Evolutionary conservation across 2,797 vertebrate species (phyloP), one percentile per base, ranked within the genome.

Genomic region (Lepus oiostolus): DNA sequence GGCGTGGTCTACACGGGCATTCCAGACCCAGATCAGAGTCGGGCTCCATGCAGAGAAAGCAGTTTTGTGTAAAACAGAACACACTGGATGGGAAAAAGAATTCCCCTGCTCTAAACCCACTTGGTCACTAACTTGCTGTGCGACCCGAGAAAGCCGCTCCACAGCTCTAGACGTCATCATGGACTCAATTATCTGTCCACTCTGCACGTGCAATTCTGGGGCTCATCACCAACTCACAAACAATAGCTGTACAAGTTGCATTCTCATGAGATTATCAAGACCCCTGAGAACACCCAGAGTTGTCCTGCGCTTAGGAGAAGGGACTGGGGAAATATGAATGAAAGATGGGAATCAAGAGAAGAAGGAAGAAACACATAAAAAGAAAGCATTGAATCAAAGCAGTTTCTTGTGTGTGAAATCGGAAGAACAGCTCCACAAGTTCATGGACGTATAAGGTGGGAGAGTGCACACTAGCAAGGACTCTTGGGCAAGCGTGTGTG

Each of bases 401-500:
- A 52, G 88, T 21, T 72, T 89, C 17, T 16, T 5, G n/a, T 32
- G 16, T 17, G 68, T 58, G 52, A 38, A 75, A 70, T 89, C 19
- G 58, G 77, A 91, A 70, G 19, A n/a, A 63, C 6, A 21, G 58
- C 24, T 79, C 52, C 32, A 4, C 28, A 74, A 42, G 28, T 19
- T 86, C 71, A 50, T 17, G 22, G 58, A 22, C 11, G 5, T n/a
- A 19, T 50, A 84, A 84, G 47, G 32, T 80, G 28, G 60, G 22
- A 67, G 35, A 35, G 17, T 5, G 38, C 26, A 6, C 77, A 28
- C 4, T 26, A 28, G 24, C 32, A 67, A 79, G 68, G 87, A 93
- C 60, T 62, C 94, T 26, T 4, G 42, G 85, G 92, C 79, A 85
- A 84, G 16, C 80, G 71, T 68, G 28, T 76, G 70, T 79, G 85